Conservation (phyloP, 2,113 vertebrate species). For the Amphilophus citrinellus region DNA sequence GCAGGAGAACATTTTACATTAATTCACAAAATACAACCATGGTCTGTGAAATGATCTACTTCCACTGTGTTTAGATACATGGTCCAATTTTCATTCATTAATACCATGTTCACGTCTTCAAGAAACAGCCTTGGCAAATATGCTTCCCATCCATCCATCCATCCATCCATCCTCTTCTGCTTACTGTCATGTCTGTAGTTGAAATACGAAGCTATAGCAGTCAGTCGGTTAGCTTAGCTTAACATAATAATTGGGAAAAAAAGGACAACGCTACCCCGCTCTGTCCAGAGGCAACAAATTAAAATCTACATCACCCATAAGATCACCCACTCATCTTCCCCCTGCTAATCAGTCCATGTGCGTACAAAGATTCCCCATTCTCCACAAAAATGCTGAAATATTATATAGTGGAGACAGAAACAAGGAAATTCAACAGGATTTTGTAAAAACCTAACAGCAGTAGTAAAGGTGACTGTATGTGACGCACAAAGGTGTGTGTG, state of each 20-base stretch:
- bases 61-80: neutral
- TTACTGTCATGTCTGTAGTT: neutral
- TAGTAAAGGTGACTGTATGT: conserved; percentile 6
- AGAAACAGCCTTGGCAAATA: neutral
- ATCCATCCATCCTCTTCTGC: too few species aligned
- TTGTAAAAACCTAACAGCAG: neutral
- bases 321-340: neutral
- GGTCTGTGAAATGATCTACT: conserved; percentile 31
- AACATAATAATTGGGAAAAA: neutral
- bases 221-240: neutral
- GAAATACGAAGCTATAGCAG: neutral
- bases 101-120: neutral
- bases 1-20: conserved; percentile 30
- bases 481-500: conserved; percentile 12
- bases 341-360: neutral
- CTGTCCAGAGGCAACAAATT: neutral
- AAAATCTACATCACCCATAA: neutral
- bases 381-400: neutral
- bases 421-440: conserved; percentile 2
- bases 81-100: conserved; percentile 17
- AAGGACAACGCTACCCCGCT: neutral
- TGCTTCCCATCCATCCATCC: too few species aligned
- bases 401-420: neutral
- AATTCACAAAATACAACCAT: conserved; percentile 38
- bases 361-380: neutral